These are phyloP conservation scores for Reticulitermes lucifugus DNA, from an alignment of 2,888 invertebrate genomes.

Conservation along the genomic window DNA sequence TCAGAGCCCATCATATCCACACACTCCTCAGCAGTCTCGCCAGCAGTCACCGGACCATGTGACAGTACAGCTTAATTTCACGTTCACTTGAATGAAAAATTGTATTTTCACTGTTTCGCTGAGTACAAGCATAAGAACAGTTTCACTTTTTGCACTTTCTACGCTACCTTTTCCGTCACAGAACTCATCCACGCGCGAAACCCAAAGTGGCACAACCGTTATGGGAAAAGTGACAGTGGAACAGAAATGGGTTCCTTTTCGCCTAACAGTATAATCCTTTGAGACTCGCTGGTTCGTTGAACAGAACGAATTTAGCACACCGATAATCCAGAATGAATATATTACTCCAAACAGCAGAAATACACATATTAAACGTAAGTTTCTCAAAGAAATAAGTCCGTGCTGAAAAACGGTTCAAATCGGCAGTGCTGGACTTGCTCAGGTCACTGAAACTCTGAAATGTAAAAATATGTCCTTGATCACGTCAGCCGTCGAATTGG, in stretches of 20 bases:
- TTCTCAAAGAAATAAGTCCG: not conserved
- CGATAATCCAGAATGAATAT: not conserved
- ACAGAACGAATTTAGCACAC: slow-evolving; percentile 26
- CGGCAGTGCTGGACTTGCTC: not conserved
- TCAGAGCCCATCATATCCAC: slow-evolving; percentile 16
- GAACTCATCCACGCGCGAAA: slow-evolving; percentile 36
- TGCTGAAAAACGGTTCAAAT: not conserved
- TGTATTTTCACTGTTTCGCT: slow-evolving; percentile 20
- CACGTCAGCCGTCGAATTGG: slow-evolving; percentile 46
- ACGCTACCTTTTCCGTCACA: slow-evolving; percentile 14
- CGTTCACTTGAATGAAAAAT: slow-evolving; percentile 31
- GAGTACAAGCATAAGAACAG: not conserved
- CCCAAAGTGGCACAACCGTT: slow-evolving; percentile 37
- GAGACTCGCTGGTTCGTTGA: not conserved
- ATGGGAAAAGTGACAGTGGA: slow-evolving; percentile 28
- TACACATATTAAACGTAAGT: not conserved
- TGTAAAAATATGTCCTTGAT: slow-evolving; percentile 50
- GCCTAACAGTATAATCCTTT: slow-evolving; percentile 16
- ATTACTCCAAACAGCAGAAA: not conserved
- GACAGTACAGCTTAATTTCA: not conserved
- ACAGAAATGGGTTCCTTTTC: slow-evolving; percentile 14
- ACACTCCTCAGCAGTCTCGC: not conserved
- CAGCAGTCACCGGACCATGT: not conserved
- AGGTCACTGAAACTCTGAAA: slow-evolving; percentile 3
- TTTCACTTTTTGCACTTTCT: slow-evolving; percentile 43